phyloP scores from a whole-genome alignment of 2,797 vertebrate genomes.

The Lycodopsis pacificus region DNA sequence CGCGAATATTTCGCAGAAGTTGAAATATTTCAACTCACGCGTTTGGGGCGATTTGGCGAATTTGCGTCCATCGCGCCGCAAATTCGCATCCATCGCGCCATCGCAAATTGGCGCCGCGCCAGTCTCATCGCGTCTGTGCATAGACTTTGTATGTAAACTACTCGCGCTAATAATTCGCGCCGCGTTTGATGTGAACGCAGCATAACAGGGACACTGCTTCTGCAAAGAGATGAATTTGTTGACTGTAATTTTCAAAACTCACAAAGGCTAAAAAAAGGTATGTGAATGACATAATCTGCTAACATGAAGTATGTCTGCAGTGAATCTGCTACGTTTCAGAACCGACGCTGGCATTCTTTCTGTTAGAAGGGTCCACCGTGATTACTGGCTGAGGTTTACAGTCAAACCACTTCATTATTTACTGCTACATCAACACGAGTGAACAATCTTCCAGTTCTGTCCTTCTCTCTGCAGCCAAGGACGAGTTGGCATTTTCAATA shows the following conservation, averaged over 20 bases:
- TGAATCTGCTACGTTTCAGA: not conserved
- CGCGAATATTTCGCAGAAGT: too few species aligned
- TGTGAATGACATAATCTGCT: not conserved
- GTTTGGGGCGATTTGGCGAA: too few species aligned
- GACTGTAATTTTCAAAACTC: not conserved
- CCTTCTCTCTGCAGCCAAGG: conserved; percentile 12
- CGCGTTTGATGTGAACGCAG: too few species aligned
- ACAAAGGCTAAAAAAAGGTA: not conserved
- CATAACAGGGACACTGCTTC: not conserved
- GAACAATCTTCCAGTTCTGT: not conserved
- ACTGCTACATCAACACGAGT: not conserved
- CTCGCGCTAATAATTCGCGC: too few species aligned
- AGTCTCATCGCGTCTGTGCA: too few species aligned
- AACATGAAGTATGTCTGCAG: not conserved
- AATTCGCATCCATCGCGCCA: too few species aligned
- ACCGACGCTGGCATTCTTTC: not conserved
- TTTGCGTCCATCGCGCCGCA: too few species aligned
- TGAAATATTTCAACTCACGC: too few species aligned
- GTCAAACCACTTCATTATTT: conserved; percentile 11
- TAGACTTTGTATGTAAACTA: too few species aligned
- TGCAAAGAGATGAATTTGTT: not conserved
- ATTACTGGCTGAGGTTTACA: conserved; percentile 17
- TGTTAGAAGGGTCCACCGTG: not conserved
- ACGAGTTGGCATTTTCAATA: conserved; percentile 16
- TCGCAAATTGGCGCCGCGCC: too few species aligned